Percentiles rank a stretch among this genome's conserved stretches.
Evolutionary conservation across 1,140 invertebrate genomes (phyloP).

Genomic region (Ostrea denselamellosa): DNA sequence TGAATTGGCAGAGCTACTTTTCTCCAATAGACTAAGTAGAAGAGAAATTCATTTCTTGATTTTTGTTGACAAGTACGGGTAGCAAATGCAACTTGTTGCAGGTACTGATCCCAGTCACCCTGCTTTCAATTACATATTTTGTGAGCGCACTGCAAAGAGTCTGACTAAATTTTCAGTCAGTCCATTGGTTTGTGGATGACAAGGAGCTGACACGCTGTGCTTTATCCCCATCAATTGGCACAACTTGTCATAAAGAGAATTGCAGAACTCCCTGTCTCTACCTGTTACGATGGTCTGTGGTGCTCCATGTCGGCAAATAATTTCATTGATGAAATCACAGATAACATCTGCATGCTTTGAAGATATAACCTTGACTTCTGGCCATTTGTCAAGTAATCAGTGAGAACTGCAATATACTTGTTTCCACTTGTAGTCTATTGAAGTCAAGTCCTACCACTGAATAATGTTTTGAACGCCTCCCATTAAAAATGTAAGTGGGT

Average conservation of each 20-base stretch:
- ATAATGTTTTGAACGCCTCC: too few species aligned
- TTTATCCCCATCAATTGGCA: slow-evolving; percentile 31
- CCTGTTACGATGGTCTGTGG: slow-evolving; percentile 15
- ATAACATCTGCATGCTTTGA: too few species aligned
- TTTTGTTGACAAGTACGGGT: slow-evolving; percentile 46
- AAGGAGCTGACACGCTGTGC: slow-evolving; percentile 19
- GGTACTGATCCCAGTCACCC: slow-evolving; percentile 45
- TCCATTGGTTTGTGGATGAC: slow-evolving; percentile 43
- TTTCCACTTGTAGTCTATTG: too few species aligned
- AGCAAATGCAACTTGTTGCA: slow-evolving; percentile 50
- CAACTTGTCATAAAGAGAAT: neutral
- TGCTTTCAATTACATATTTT: slow-evolving; percentile 50
- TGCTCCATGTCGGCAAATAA: slow-evolving; percentile 45
- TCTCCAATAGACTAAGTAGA: slow-evolving; percentile 41
- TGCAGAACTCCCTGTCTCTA: slow-evolving; percentile 44
- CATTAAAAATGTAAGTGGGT: too few species aligned
- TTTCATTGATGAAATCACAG: slow-evolving; percentile 23
- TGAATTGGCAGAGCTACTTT: slow-evolving; percentile 44
- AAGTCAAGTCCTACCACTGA: too few species aligned
- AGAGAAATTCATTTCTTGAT: slow-evolving; percentile 47
- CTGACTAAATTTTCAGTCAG: slow-evolving; percentile 41
- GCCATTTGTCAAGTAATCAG: too few species aligned
- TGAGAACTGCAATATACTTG: too few species aligned
- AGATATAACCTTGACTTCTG: too few species aligned
- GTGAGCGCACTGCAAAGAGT: slow-evolving; percentile 32